A percentile compares a stretch with the other conserved stretches of the same genome.
These are phyloP conservation scores for Drosophila anceps DNA, from an alignment of 2,888 invertebrate genomes.

Conservation along the genomic window DNA sequence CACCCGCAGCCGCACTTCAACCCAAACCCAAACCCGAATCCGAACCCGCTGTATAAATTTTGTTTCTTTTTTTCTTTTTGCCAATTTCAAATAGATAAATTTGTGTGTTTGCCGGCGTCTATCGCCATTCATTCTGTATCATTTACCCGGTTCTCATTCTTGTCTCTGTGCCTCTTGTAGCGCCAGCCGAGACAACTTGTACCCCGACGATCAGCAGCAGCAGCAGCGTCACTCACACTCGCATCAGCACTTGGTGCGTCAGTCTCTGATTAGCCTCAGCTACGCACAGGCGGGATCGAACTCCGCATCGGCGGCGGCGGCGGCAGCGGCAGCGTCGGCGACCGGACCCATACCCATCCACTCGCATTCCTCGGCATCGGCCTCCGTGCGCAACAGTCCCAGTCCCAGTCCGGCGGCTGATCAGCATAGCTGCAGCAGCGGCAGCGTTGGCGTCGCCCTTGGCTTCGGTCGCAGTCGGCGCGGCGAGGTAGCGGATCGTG, in stretches of 20 bases:
- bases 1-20: background rate
- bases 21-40: no score
- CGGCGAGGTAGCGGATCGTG: conserved; percentile 42
- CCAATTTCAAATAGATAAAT: conserved; percentile 67
- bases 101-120: conserved; percentile 62
- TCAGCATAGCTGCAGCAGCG: conserved; percentile 56
- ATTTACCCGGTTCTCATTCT: conserved; percentile 62
- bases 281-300: conserved; percentile 78
- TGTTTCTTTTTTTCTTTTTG: conserved; percentile 25
- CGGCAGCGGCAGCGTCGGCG: no score
- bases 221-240: conserved; percentile 82
- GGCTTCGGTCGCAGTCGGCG: conserved; percentile 47
- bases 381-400: conserved; percentile 52
- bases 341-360: conserved; percentile 54
- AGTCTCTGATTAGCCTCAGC: conserved; percentile 85
- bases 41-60: conserved; percentile 29
- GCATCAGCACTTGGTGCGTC: conserved; percentile 84
- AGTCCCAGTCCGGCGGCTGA: conserved; percentile 60
- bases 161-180: conserved; percentile 74
- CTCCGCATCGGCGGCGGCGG: conserved; percentile 24
- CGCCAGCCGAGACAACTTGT: conserved; percentile 85
- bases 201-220: conserved; percentile 79
- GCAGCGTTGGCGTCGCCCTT: conserved; percentile 55
- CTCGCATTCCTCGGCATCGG: conserved; percentile 46
- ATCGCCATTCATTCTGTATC: conserved; percentile 44